These are phyloP conservation scores for Stylophora pistillata DNA, from an alignment of 64 coral and sea anemone genomes.

Conservation along the genomic window DNA sequence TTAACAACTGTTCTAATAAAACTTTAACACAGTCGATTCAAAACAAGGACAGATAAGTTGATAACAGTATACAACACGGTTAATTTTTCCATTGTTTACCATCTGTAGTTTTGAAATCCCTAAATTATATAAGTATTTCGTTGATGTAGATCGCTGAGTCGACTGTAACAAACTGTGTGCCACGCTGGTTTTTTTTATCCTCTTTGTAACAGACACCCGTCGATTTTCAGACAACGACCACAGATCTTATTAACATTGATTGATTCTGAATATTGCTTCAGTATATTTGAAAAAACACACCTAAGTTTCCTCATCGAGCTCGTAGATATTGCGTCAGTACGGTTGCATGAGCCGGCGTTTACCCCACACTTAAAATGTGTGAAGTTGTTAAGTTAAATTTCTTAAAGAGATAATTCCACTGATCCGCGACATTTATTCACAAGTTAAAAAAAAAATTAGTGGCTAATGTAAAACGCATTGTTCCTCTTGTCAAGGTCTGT, in stretches of 20 bases:
- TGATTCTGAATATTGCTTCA: not conserved
- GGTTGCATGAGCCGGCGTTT: not conserved
- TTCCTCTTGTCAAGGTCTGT: not conserved
- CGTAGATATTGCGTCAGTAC: not conserved
- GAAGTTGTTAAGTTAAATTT: not conserved
- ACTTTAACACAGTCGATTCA: not conserved
- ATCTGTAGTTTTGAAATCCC: too few relatives aligned
- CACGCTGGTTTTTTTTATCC: too few relatives aligned
- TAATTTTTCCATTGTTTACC: too few relatives aligned
- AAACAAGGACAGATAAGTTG: not conserved
- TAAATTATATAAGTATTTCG: too few relatives aligned
- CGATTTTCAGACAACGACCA: too few relatives aligned
- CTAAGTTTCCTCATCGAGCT: not conserved
- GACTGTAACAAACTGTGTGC: too few relatives aligned
- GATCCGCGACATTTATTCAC: constrained; percentile 35
- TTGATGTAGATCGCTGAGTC: too few relatives aligned
- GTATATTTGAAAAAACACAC: not conserved
- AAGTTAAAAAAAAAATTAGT: constrained; percentile 6
- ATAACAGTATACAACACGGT: not conserved
- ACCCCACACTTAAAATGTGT: not conserved
- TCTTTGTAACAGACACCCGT: too few relatives aligned
- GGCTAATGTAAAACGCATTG: constrained; percentile 23
- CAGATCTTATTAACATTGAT: not conserved
- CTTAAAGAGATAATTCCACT: not conserved
- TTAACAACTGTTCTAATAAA: not conserved